A percentile compares a stretch with the other conserved stretches of the same genome.
Evolutionary conservation across 2,113 vertebrate genomes (phyloP).

Genomic region (Thunnus thynnus): DNA sequence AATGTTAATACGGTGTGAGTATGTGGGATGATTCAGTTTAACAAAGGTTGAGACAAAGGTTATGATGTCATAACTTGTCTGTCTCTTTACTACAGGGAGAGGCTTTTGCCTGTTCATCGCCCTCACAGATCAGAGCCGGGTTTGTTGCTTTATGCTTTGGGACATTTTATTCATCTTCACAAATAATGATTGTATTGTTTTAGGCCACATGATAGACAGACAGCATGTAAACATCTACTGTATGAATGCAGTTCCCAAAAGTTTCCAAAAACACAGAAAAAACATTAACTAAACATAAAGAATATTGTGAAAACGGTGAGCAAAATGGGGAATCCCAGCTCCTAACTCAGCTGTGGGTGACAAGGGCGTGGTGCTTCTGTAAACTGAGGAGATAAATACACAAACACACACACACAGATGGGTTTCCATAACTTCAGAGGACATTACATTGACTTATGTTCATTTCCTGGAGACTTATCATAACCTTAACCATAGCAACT

Average conservation of each 20-base stretch:
- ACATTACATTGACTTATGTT: too few species aligned
- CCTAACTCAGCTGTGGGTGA: conserved; percentile 45
- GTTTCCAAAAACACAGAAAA: background rate
- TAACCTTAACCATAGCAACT: too few species aligned
- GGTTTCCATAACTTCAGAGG: too few species aligned
- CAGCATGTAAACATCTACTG: background rate
- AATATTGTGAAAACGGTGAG: conserved; percentile 17
- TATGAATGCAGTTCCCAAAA: background rate
- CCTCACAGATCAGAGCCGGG: background rate
- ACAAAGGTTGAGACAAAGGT: background rate
- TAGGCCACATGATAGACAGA: background rate
- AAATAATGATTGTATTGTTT: background rate
- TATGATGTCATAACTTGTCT: background rate
- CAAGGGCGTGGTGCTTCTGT: conserved; percentile 62
- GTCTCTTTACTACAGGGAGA: background rate
- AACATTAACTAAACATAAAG: background rate
- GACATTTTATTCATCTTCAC: background rate
- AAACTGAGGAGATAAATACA: background rate
- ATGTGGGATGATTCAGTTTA: background rate
- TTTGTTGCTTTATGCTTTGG: background rate
- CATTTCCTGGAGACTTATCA: too few species aligned
- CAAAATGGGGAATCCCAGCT: conserved; percentile 15
- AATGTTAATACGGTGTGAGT: background rate
- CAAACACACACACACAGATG: background rate
- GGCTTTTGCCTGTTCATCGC: background rate